Evolutionary conservation across 2,113 vertebrate species (phyloP), one percentile per base, ranked within the genome.

Genomic region (Craseonycteris thonglongyai): DNA sequence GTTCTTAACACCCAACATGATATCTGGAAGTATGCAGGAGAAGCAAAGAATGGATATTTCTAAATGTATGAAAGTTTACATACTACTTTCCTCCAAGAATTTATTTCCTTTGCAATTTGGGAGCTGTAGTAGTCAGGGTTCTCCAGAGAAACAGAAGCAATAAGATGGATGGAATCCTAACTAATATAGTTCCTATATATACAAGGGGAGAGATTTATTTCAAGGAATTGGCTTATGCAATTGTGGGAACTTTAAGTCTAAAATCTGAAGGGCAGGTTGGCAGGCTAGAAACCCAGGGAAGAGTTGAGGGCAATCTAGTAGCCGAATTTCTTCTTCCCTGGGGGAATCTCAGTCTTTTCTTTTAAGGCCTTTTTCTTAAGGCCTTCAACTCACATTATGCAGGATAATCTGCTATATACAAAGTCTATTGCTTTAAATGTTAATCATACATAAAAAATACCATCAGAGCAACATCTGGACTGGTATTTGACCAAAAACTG

Each of bases 71-170:
- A 75, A 74, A 88, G 35, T 82, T 74, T 28, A 74, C 9, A 21
- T 30, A 91, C 59, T 49, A 69, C 47, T 92, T 94, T 86, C 47
- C 80, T 82, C 61, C 90, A 76, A 85, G 85, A 51, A 65, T 86
- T 69, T 76, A 10, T n/a, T 66, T 68, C 6, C 45, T 96, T 83
- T 94, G 56, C 38, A 82, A 65, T 56, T 72, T 88, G 74, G 49
- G 26, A 76, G 72, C 1, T 26, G 4, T 5, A 75, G 65, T 85
- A 90, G 19, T 49, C 63, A 42, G 19, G 16, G 16, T 71, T 91
- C 28, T 83, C 21, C 26, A 88, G 63, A 69, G 33, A 93, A 89
- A 88, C n/a, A 88, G 21, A 76, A 61, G 6, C 0, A 15, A 45
- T 24, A 69, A 68, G 45, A 14, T 61, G 24, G 9, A n/a, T 49